Evolutionary conservation across 2,113 vertebrate species (phyloP).

Genomic region (Marcusenius ussheri): DNA sequence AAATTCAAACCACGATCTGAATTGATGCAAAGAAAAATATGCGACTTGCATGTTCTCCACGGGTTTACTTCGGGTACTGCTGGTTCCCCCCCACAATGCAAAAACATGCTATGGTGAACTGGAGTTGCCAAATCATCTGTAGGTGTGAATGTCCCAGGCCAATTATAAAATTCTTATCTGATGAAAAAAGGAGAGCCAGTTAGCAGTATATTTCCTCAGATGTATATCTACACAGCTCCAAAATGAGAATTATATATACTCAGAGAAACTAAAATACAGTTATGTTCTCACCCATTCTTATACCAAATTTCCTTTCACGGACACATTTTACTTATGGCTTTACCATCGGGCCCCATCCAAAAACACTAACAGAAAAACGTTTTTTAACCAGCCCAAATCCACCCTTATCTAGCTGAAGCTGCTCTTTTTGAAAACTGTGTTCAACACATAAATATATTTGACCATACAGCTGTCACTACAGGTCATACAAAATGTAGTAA

Average conservation of each 20-base stretch:
- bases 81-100: neutral
- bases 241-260: neutral
- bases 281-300: neutral
- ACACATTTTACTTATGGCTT: neutral
- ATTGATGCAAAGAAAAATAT: neutral
- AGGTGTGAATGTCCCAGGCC: neutral
- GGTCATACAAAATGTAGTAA: neutral
- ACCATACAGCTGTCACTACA: neutral
- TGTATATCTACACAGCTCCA: neutral
- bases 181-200: neutral
- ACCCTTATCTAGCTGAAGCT: neutral
- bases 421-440: neutral
- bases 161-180: neutral
- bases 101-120: neutral
- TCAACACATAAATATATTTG: neutral
- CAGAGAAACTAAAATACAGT: neutral
- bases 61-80: neutral
- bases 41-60: neutral
- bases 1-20: neutral
- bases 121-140: neutral
- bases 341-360: neutral
- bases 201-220: neutral
- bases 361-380: neutral
- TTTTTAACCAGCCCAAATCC: neutral
- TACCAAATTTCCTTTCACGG: neutral